Base-by-base conservation (phyloP, 1,140 invertebrate species). In the Aphelinus certus region DNA sequence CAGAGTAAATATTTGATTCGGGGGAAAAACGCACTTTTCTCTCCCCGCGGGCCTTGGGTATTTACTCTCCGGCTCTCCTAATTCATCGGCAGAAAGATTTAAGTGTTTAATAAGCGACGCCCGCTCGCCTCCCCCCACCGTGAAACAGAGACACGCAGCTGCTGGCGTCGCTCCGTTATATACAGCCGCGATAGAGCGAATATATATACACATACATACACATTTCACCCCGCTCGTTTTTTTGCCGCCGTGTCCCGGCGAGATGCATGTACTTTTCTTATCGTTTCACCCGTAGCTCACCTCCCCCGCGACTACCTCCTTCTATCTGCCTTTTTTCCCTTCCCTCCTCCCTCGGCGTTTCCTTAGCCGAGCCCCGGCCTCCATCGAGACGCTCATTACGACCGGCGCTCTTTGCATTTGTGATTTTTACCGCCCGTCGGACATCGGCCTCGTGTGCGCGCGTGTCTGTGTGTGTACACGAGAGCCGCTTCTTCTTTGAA, bases 71-170 rank as follows among this genome's bases (percentile, higher is more conserved):
- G 45, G 7, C 45, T 9, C 70, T 68, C 64, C 63, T 69, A 68
- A 77, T 77, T 64, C 79, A 78, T 63, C 71, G 71, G 26, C 26
- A 79, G 70, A 70, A 84, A 84, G 80, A 84, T 84, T 85, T 81
- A 84, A 84, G 80, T 82, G 79, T 84, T 84, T 84, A 85, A 84
- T 84, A 85, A 84, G 79, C 76, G 62, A 71, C 49, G 51, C 51
- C 70, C 68, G 58, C 71, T 48, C 74, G 4, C 48, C 67, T n/a
- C 57, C 57, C 26, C 0, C 26, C 26, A 26, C 26, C 26, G 26
- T 0, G 26, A 26, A 26, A 26, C 6, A 68, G 61, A 26, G 26
- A 26, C 26, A 26, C 26, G 26, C 26, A 26, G 26, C 26, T 26
- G 26, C 26, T 26, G 26, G 26, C 26, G 26, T 26, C 26, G 26